Evolutionary conservation across 2,797 vertebrate species (phyloP).

Genomic region (Phrynocephalus forsythii): DNA sequence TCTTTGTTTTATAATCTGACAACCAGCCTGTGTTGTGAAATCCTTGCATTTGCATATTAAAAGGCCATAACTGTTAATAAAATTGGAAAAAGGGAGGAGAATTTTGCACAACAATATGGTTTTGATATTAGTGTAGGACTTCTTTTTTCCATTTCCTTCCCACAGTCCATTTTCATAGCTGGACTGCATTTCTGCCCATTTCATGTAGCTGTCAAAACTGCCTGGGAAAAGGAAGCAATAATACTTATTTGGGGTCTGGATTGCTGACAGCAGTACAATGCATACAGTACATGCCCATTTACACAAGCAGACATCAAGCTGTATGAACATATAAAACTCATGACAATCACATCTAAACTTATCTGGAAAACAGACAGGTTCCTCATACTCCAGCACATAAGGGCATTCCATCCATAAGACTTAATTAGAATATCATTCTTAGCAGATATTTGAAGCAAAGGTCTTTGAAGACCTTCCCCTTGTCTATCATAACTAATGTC

Average conservation of each 20-base stretch:
- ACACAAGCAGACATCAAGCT: background rate
- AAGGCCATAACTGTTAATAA: conserved; percentile 14
- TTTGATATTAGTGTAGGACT: conserved; percentile 27
- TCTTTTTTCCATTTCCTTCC: background rate
- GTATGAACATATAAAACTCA: conserved; percentile 27
- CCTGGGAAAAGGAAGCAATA: conserved; percentile 19
- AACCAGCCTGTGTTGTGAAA: no score
- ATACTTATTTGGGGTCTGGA: conserved; percentile 17
- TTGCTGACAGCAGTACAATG: background rate
- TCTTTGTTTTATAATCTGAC: background rate
- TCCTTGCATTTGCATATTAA: conserved; percentile 12
- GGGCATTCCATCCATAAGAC: background rate
- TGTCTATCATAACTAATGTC: background rate
- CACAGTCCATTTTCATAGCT: background rate
- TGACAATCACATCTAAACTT: background rate
- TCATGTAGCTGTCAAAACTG: conserved; percentile 36
- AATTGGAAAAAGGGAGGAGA: background rate
- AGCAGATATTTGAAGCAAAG: background rate
- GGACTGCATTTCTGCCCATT: conserved; percentile 23
- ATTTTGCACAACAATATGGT: background rate
- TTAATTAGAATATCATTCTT: background rate
- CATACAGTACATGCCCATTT: background rate
- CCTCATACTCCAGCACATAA: background rate
- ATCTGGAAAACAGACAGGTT: conserved; percentile 14
- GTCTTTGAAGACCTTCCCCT: background rate